A percentile compares a stretch with the other conserved stretches of the same genome.
Conservation (phyloP, 1,140 invertebrate genomes). For the Caerostris extrusa region DNA sequence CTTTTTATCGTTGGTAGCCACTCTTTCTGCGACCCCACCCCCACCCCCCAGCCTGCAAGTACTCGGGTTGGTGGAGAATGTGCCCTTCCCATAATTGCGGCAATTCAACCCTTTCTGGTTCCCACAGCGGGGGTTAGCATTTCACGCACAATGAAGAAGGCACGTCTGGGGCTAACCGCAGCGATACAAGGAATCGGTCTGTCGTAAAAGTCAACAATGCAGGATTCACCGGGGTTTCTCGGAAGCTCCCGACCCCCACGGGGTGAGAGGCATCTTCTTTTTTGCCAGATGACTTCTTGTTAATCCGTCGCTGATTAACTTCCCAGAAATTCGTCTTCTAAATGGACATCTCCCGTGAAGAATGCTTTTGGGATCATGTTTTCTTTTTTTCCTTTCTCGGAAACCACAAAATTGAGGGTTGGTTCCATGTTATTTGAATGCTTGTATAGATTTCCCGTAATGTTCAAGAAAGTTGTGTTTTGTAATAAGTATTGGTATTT, state of each 20-base stretch:
- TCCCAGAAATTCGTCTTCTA: not conserved
- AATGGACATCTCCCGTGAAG: not conserved
- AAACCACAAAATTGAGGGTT: not conserved
- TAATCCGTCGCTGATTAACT: not conserved
- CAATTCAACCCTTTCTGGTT: not conserved
- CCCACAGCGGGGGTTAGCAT: no score
- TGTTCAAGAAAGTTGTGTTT: no score
- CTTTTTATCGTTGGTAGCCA: no score
- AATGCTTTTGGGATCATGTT: not conserved
- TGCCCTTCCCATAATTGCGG: not conserved
- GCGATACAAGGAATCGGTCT: not conserved
- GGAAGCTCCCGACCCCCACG: not conserved
- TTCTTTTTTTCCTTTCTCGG: not conserved
- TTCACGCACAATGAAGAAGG: no score
- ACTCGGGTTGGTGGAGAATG: not conserved
- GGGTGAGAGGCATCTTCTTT: not conserved
- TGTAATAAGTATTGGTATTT: no score
- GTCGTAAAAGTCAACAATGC: conserved; percentile 23
- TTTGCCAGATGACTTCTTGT: not conserved
- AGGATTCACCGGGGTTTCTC: not conserved
- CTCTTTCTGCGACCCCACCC: no score
- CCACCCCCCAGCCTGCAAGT: no score
- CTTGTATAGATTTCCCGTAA: no score
- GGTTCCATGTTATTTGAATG: no score
- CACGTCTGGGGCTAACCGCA: not conserved